These are phyloP conservation scores for Xenops minutus DNA, from an alignment of 2,797 vertebrate species.

Conservation along the genomic window DNA sequence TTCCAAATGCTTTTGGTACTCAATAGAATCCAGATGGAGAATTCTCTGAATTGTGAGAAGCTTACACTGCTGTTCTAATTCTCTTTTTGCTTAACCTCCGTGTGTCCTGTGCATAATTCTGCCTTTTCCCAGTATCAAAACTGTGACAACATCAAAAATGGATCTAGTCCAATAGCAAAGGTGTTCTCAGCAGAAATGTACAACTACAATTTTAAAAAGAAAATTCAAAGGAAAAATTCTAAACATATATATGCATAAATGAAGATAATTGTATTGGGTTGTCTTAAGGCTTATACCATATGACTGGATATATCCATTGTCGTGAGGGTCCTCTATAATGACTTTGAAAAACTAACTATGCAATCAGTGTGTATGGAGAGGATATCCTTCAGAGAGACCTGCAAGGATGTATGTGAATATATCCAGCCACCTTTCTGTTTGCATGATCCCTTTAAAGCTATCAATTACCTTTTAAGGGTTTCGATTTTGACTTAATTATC, in stretches of 20 bases:
- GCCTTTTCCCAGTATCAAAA: slow-evolving; percentile 5
- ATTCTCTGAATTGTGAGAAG: neutral
- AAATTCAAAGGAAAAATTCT: slow-evolving; percentile 36
- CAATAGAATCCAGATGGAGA: neutral
- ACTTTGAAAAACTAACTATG: neutral
- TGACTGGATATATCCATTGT: neutral
- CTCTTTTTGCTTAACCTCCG: slow-evolving; percentile 31
- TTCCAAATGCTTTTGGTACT: neutral
- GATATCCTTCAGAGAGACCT: neutral
- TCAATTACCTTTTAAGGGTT: neutral
- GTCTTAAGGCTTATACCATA: neutral
- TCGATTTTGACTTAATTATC: neutral
- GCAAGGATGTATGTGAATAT: neutral
- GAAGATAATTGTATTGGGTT: neutral
- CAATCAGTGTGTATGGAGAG: neutral
- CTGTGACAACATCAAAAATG: slow-evolving; percentile 47
- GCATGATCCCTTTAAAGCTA: neutral
- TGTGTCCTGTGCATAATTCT: slow-evolving; percentile 13
- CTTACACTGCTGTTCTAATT: neutral
- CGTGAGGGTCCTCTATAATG: neutral
- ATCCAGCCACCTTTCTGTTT: neutral
- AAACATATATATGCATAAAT: slow-evolving; percentile 23
- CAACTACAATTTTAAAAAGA: slow-evolving; percentile 44
- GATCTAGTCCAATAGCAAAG: slow-evolving; percentile 34
- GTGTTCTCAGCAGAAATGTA: neutral